Conservation (phyloP, 1,140 invertebrate genomes). For the Pogonognathellus flavescens region DNA sequence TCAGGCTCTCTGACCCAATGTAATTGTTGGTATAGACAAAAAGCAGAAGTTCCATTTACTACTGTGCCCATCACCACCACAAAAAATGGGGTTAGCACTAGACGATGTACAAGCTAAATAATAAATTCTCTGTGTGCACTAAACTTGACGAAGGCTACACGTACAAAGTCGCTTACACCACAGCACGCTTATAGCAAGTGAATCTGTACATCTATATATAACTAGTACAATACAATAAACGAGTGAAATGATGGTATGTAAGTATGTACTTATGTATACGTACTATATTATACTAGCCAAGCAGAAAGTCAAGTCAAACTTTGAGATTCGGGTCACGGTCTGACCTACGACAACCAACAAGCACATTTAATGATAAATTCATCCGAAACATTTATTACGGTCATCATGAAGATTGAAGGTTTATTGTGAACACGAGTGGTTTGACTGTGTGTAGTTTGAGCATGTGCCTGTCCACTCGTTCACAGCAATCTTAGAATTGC, state of each 20-base stretch:
- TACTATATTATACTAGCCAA: no score
- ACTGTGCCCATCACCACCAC: neutral
- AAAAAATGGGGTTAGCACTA: constrained; percentile 22
- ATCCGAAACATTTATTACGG: constrained; percentile 36
- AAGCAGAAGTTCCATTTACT: neutral
- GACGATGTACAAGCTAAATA: neutral
- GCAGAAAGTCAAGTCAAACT: neutral
- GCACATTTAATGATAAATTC: constrained; percentile 49
- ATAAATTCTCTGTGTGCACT: constrained; percentile 27
- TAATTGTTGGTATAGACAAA: neutral
- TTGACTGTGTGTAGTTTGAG: constrained; percentile 4
- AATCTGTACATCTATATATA: neutral
- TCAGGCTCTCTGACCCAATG: neutral
- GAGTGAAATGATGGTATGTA: no score
- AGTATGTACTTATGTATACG: no score
- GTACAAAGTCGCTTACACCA: neutral
- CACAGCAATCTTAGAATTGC: neutral
- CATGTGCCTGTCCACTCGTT: neutral
- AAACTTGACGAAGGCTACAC: neutral
- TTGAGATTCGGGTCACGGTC: constrained; percentile 36
- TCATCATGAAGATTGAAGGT: constrained; percentile 50
- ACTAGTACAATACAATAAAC: no score
- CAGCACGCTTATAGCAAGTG: neutral
- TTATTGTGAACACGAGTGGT: constrained; percentile 25
- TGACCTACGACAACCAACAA: constrained; percentile 41